These are phyloP conservation scores for Nomada ruficornis DNA, from an alignment of 2,888 invertebrate genomes.

Conservation along the genomic window DNA sequence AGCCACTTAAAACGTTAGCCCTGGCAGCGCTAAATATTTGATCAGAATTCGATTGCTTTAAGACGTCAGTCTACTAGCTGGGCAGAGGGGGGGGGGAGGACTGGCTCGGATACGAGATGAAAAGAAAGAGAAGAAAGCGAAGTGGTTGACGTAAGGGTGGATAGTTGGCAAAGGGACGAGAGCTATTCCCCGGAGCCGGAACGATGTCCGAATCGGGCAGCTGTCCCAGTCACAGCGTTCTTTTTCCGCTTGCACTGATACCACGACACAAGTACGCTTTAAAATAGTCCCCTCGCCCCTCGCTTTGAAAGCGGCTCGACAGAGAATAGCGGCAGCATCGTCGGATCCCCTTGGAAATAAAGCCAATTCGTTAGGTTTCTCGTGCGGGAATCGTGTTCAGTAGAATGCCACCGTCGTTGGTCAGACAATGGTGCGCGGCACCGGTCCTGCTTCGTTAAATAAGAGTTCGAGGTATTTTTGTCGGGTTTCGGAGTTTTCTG, in stretches of 20 bases:
- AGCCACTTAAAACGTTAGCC: constrained; percentile 75
- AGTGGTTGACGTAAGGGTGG: constrained; percentile 68
- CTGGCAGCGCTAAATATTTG: constrained; percentile 82
- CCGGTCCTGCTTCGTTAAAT: constrained; percentile 1
- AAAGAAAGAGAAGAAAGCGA: constrained; percentile 45
- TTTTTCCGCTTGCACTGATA: constrained; percentile 55
- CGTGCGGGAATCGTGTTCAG: constrained; percentile 41
- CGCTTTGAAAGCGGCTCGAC: constrained; percentile 35
- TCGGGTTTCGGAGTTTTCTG: not conserved
- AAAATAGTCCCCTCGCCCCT: constrained; percentile 71
- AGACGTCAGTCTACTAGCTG: constrained; percentile 75
- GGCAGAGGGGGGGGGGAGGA: constrained; percentile 58
- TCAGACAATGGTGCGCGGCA: constrained; percentile 23
- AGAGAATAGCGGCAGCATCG: constrained; percentile 40
- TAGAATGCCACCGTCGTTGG: constrained; percentile 42
- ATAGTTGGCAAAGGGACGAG: constrained; percentile 72
- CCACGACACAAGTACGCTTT: constrained; percentile 71
- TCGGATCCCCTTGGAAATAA: constrained; percentile 73
- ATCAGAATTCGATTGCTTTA: constrained; percentile 82
- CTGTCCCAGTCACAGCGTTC: constrained; percentile 78
- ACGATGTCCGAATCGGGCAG: constrained; percentile 78
- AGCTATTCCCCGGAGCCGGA: constrained; percentile 79
- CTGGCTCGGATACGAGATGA: constrained; percentile 50
- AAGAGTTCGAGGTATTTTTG: constrained; percentile 4
- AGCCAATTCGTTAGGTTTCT: constrained; percentile 78